These are phyloP conservation scores for Brevipalpus yothersi DNA, from an alignment of 1,140 invertebrate species.

Conservation along the genomic window DNA sequence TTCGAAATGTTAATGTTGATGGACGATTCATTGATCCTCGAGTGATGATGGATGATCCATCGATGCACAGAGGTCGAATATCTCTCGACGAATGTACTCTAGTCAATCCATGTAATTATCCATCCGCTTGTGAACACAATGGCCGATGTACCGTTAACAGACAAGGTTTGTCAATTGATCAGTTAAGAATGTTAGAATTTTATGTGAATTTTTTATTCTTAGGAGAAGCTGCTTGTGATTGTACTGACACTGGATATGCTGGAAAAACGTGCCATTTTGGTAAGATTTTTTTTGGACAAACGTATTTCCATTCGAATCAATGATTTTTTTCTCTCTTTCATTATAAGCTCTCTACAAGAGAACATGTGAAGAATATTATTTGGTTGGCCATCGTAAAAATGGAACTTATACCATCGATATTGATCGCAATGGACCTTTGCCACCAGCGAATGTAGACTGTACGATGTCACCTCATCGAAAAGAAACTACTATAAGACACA, in stretches of 20 bases:
- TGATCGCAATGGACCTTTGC: conserved; percentile 69
- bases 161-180: background rate
- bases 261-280: conserved; percentile 81
- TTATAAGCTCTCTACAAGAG: conserved; percentile 47
- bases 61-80: conserved; percentile 48
- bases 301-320: no score
- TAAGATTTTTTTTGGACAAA: conserved; percentile 20
- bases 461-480: conserved; percentile 60
- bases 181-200: background rate
- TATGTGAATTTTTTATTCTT: conserved; percentile 3
- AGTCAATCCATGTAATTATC: conserved; percentile 59
- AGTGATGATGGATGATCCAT: conserved; percentile 35
- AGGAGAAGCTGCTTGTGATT: conserved; percentile 61
- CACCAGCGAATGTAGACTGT: conserved; percentile 66
- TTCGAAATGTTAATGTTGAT: conserved; percentile 63
- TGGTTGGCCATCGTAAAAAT: conserved; percentile 52
- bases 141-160: conserved; percentile 61
- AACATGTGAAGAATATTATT: conserved; percentile 69
- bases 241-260: conserved; percentile 52
- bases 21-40: conserved; percentile 41
- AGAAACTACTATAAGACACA: conserved; percentile 72
- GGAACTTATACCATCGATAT: conserved; percentile 73
- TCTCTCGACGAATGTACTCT: conserved; percentile 71
- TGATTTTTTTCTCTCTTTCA: conserved; percentile 5
- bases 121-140: conserved; percentile 69